A percentile compares a stretch with the other conserved stretches of the same genome.
phyloP scores from a whole-genome alignment of 1,140 invertebrate species.

The Pantala flavescens region DNA sequence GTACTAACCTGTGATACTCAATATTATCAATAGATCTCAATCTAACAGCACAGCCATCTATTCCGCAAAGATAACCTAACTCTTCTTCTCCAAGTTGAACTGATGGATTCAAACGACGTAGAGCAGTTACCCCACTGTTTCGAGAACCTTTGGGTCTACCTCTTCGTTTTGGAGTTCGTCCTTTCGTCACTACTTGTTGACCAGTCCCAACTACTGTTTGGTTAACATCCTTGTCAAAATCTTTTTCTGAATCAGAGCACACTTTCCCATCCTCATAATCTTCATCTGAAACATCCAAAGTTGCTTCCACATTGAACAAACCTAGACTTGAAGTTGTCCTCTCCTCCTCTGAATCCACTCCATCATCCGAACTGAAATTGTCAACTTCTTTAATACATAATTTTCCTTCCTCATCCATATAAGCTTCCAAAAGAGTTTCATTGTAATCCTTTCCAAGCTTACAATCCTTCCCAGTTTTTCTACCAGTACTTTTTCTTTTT shows the following conservation, averaged over 20 bases:
- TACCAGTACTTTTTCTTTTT: neutral
- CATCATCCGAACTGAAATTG: neutral
- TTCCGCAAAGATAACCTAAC: constrained; percentile 25
- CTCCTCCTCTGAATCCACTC: neutral
- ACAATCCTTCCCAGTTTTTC: neutral
- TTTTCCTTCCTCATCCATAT: constrained; percentile 13
- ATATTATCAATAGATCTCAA: constrained; percentile 38
- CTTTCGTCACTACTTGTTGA: neutral
- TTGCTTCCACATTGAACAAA: neutral
- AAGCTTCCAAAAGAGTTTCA: constrained; percentile 1
- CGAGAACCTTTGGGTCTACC: constrained; percentile 22
- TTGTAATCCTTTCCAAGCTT: neutral
- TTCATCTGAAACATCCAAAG: constrained; percentile 14
- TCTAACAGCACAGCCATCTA: constrained; percentile 34
- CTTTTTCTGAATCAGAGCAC: constrained; percentile 18
- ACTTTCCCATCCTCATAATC: constrained; percentile 20
- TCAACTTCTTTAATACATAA: neutral
- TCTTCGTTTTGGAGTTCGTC: constrained; percentile 7
- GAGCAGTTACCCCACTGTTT: constrained; percentile 19
- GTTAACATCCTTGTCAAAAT: neutral
- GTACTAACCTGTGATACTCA: constrained; percentile 34
- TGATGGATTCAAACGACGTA: constrained; percentile 19
- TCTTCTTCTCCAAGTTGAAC: constrained; percentile 23
- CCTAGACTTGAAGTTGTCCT: neutral
- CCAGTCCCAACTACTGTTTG: neutral